Evolutionary conservation across 37 sponge, comb jelly and placozoan species (phyloP), one percentile per base, ranked within the genome.

Genomic region (Halichondria panicea): DNA sequence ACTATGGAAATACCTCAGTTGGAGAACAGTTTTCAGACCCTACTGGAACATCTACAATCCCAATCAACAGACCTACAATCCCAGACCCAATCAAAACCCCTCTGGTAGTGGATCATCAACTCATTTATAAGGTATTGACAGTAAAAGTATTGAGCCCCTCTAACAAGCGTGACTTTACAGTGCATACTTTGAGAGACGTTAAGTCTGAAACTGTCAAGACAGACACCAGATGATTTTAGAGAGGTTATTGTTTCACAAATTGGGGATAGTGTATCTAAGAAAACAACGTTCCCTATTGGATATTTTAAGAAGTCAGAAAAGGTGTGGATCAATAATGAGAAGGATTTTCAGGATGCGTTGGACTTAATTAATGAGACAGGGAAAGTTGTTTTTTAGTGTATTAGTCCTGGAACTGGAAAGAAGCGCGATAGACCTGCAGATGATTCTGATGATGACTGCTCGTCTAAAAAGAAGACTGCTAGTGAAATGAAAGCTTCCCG

Each of bases 261-360:
- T 28, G 36, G 39, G 4, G 66, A 64, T 35, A 22, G 12, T 58
- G 66, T 64, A 12, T 64, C 66, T 36, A 40, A 35, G 6, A 64
- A 64, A 40, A 21, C 27, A 7, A 27, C 12, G 25, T 58, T 58
- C n/a, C 60, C 60, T 12, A 21, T 58, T 58, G 60, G 66, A 36
- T 64, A 64, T 40, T 64, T n/a, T 21, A 37, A 22, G 8, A 64
- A 64, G 40, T 35, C 66, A 36, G 66, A 31, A 34, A 64, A 64
- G 21, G 37, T 64, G 39, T 64, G 66, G 66, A 31, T 64, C 7
- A 64, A 64, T 21, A 64, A 64, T 64, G 66, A 35, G 21, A 9
- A 34, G 8, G 66, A 64, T 64, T 4, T 64, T 8, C 8, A 64
- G 9, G 66, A 64, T 64, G 66, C 66, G 8, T 7, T 64, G 8